Percentiles rank a stretch among this genome's conserved stretches.
phyloP scores from a whole-genome alignment of 1,140 invertebrate species.

The Cephus cinctus region DNA sequence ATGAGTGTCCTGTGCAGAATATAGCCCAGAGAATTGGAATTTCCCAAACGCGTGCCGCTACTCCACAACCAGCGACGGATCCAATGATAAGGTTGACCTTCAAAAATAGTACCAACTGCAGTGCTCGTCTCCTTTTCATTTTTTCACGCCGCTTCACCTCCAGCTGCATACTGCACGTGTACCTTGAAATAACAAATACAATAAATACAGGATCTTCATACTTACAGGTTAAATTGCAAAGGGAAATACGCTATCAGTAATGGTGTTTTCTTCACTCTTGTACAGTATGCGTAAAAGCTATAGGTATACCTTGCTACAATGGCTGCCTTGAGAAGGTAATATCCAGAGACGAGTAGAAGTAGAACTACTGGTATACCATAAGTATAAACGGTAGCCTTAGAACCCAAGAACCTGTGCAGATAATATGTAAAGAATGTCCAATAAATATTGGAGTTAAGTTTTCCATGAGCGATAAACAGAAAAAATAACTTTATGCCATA shows the following conservation, averaged over 20 bases:
- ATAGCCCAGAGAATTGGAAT: slow-evolving; percentile 48
- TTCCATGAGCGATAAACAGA: no score
- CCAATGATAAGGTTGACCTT: slow-evolving; percentile 57
- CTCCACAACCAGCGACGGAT: slow-evolving; percentile 46
- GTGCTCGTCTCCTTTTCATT: slow-evolving; percentile 58
- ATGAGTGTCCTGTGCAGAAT: slow-evolving; percentile 49
- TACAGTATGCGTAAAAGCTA: background rate
- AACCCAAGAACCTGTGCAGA: slow-evolving; percentile 52
- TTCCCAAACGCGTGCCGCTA: slow-evolving; percentile 44
- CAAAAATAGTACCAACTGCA: slow-evolving; percentile 63
- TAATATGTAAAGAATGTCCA: background rate
- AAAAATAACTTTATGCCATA: no score
- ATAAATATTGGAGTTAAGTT: no score
- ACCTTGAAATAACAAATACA: slow-evolving; percentile 31
- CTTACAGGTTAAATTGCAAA: no score
- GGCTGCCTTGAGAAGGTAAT: slow-evolving; percentile 53
- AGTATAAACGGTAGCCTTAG: slow-evolving; percentile 50
- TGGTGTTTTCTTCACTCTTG: background rate
- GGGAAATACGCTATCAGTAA: no score
- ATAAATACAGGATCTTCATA: no score
- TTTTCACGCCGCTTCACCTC: slow-evolving; percentile 61
- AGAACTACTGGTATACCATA: slow-evolving; percentile 50
- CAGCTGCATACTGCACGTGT: slow-evolving; percentile 57
- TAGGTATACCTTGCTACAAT: slow-evolving; percentile 48
- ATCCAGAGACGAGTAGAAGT: slow-evolving; percentile 44